These are phyloP conservation scores for Rhadinocentrus ornatus DNA, from an alignment of 2,797 vertebrate genomes.

Conservation along the genomic window DNA sequence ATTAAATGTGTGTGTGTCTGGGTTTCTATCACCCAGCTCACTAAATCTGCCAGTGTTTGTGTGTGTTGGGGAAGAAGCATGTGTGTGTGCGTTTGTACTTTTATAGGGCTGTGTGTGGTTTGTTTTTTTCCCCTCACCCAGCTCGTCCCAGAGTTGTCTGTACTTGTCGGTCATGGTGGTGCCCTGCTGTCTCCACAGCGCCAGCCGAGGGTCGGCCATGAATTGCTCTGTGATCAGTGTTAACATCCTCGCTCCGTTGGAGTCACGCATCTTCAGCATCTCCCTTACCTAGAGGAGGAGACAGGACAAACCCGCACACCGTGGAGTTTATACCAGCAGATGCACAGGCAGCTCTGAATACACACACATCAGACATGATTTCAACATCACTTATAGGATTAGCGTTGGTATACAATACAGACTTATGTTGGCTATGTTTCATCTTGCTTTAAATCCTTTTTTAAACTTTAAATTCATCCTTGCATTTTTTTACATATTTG, in stretches of 20 bases:
- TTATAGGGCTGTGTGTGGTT: slow-evolving; percentile 23
- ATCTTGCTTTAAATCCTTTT: background rate
- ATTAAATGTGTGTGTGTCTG: slow-evolving; percentile 53
- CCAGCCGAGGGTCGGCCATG: slow-evolving; percentile 97
- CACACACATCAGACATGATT: background rate
- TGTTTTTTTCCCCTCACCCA: slow-evolving; percentile 85
- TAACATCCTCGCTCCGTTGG: slow-evolving; percentile 97
- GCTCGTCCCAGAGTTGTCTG: slow-evolving; percentile 98
- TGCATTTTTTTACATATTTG: background rate
- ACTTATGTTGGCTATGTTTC: background rate
- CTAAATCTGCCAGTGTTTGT: slow-evolving; percentile 51
- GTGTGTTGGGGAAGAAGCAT: slow-evolving; percentile 12
- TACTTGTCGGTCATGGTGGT: slow-evolving; percentile 99
- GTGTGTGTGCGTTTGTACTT: slow-evolving; percentile 14
- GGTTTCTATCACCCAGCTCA: slow-evolving; percentile 56
- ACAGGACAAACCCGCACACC: slow-evolving; percentile 23
- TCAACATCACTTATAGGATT: background rate
- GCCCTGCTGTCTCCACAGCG: slow-evolving; percentile 97
- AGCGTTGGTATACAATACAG: background rate
- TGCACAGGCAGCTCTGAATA: background rate
- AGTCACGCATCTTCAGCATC: slow-evolving; percentile 99
- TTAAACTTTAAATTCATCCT: background rate
- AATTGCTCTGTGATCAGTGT: slow-evolving; percentile 99
- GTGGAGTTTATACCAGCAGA: slow-evolving; percentile 23
- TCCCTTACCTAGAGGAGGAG: slow-evolving; percentile 90